A percentile compares a stretch with the other conserved stretches of the same genome.
Conservation (phyloP, 2,888 invertebrate species). For the Limenitis camilla region DNA sequence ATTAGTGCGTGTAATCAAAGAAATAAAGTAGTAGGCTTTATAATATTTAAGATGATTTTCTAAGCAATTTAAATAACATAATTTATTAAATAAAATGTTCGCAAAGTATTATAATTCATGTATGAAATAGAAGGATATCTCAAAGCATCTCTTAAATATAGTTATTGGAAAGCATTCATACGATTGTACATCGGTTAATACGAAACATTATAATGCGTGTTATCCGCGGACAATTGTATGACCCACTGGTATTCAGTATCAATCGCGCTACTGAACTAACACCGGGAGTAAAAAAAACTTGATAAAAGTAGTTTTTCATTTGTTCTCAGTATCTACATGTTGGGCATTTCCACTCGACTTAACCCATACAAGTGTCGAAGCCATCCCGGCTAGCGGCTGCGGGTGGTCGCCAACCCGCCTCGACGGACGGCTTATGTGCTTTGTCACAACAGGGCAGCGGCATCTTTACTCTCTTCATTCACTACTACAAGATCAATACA, state of each 20-base stretch:
- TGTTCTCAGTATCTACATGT: constrained; percentile 41
- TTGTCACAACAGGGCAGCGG: constrained; percentile 47
- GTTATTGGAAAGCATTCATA: constrained; percentile 17
- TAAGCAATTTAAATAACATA: background rate
- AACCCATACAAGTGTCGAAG: constrained; percentile 37
- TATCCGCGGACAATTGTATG: constrained; percentile 52
- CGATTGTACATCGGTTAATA: constrained; percentile 32
- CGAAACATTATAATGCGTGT: constrained; percentile 37
- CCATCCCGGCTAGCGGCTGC: constrained; percentile 44
- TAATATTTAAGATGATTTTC: no score
- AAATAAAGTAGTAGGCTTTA: no score
- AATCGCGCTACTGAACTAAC: constrained; percentile 45
- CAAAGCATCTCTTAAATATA: constrained; percentile 34
- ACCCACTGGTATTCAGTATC: constrained; percentile 41
- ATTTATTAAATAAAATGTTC: background rate
- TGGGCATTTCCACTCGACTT: constrained; percentile 56
- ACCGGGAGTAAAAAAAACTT: constrained; percentile 32
- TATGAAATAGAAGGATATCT: constrained; percentile 16
- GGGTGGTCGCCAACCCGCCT: constrained; percentile 48
- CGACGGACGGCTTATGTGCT: constrained; percentile 18
- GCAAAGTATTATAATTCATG: constrained; percentile 10
- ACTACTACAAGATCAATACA: background rate
- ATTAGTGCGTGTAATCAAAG: no score
- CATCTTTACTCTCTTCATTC: constrained; percentile 20
- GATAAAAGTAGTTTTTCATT: constrained; percentile 28